Percentiles rank a stretch among this genome's conserved stretches.
phyloP scores from a whole-genome alignment of 2,888 invertebrate species.

The Andrena marginata region DNA sequence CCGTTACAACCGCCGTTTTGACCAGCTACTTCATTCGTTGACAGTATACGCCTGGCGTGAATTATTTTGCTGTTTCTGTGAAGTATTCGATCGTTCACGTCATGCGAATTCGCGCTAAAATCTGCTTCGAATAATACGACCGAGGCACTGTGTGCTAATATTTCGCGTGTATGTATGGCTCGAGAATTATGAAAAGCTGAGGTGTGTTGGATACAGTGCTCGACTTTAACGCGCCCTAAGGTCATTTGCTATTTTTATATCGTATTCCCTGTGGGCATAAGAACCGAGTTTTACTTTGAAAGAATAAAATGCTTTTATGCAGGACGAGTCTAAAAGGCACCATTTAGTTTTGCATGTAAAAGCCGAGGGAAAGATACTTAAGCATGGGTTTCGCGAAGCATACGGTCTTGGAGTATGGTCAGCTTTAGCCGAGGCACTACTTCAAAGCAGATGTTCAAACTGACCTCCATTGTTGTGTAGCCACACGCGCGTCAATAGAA shows the following conservation, averaged over 20 bases:
- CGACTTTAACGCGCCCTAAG: slow-evolving; percentile 2
- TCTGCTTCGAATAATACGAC: background rate
- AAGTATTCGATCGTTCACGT: slow-evolving; percentile 15
- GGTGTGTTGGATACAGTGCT: background rate
- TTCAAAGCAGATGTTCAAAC: background rate
- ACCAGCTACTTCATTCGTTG: too few relatives aligned
- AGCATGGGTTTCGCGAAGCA: background rate
- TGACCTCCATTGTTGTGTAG: slow-evolving; percentile 9
- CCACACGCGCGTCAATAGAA: slow-evolving; percentile 1
- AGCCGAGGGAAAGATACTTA: background rate
- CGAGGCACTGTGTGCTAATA: background rate
- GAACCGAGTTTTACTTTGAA: slow-evolving; percentile 2
- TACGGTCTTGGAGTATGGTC: background rate
- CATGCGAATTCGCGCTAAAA: slow-evolving; percentile 35
- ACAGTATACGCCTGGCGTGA: background rate
- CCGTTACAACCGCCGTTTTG: background rate
- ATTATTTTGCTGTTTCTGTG: too few relatives aligned
- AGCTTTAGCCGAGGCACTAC: background rate
- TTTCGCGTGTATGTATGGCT: background rate
- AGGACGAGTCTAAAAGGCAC: background rate
- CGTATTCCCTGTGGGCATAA: background rate
- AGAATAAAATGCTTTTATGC: slow-evolving; percentile 11
- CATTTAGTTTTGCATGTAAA: background rate
- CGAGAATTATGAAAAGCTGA: background rate
- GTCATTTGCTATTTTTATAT: slow-evolving; percentile 40